Evolutionary conservation across 2,797 vertebrate species (phyloP).

Genomic region (Manis pentadactyla): DNA sequence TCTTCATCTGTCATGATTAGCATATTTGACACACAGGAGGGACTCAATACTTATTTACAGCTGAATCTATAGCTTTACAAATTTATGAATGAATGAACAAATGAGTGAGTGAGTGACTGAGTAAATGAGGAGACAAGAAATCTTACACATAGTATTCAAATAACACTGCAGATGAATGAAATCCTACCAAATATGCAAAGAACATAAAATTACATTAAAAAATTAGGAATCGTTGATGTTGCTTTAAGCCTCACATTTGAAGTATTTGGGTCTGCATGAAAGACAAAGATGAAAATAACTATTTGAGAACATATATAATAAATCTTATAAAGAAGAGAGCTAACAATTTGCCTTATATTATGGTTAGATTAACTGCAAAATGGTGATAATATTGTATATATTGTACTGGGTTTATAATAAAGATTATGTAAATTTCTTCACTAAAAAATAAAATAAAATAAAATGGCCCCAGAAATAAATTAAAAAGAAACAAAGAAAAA

Average conservation of each 20-base stretch:
- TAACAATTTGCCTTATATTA: neutral
- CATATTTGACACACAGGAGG: neutral
- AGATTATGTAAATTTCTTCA: neutral
- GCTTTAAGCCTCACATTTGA: neutral
- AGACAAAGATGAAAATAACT: neutral
- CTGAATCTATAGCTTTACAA: neutral
- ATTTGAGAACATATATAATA: neutral
- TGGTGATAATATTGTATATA: neutral
- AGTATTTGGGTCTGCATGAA: neutral
- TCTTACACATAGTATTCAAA: neutral
- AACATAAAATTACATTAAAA: neutral
- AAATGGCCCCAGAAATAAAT: neutral
- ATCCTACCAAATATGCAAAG: neutral
- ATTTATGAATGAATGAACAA: neutral
- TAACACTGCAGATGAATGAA: neutral
- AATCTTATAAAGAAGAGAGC: neutral
- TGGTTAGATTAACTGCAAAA: neutral
- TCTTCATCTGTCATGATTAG: neutral
- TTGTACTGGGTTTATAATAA: neutral
- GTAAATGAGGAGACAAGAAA: neutral
- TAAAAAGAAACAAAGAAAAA: neutral
- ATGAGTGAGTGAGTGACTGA: neutral
- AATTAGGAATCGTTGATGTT: neutral
- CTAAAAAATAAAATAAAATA: neutral
- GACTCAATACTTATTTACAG: neutral